These are phyloP conservation scores for Azemiops feae DNA, from an alignment of 2,113 vertebrate genomes.

Conservation along the genomic window DNA sequence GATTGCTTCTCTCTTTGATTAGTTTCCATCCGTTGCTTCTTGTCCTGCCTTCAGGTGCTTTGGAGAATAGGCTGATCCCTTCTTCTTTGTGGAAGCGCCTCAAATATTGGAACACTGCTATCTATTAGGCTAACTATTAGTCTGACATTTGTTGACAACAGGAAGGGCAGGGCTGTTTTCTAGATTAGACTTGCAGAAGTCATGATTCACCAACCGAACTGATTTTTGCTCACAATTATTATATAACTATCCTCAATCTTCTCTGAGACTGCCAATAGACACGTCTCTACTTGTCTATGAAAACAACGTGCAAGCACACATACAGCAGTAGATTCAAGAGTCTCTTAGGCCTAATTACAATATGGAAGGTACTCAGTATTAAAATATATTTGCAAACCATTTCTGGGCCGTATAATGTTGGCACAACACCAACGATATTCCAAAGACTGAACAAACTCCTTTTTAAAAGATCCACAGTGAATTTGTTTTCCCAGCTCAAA, in stretches of 20 bases:
- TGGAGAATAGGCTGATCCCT: neutral
- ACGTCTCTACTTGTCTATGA: neutral
- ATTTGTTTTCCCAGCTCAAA: neutral
- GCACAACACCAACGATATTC: neutral
- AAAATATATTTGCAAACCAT: neutral
- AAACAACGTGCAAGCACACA: neutral
- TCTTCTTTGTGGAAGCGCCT: neutral
- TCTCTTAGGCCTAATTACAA: neutral
- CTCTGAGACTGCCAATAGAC: neutral
- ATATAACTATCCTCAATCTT: neutral
- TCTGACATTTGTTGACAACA: neutral
- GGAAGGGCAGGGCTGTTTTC: neutral
- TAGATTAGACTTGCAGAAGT: neutral
- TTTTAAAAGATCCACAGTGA: neutral
- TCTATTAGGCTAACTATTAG: neutral
- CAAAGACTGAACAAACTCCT: neutral
- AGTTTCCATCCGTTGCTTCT: neutral
- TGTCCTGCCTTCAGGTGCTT: neutral
- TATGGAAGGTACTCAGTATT: neutral
- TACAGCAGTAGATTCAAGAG: neutral
- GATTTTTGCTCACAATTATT: neutral
- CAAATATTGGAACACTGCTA: neutral
- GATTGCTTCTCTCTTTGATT: neutral
- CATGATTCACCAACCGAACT: neutral
- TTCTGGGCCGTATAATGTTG: neutral